phyloP scores from a whole-genome alignment of 2,888 invertebrate species.

The Mesochorus sp. region DNA sequence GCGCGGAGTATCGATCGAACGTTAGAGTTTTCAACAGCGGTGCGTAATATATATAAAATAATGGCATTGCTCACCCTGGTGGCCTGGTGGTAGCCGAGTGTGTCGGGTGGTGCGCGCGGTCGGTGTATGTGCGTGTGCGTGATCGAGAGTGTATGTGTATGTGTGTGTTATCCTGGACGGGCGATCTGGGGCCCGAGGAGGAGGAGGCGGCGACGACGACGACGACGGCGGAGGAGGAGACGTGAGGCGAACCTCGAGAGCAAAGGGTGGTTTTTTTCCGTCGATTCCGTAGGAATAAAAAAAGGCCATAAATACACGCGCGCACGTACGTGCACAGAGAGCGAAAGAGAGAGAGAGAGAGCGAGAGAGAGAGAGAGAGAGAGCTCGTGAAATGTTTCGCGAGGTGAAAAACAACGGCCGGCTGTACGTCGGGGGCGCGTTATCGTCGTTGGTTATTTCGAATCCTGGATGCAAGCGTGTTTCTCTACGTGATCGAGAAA shows the following conservation, averaged over 20 bases:
- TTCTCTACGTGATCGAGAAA: constrained; percentile 29
- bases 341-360: neutral
- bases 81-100: constrained; percentile 49
- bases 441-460: constrained; percentile 9
- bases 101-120: constrained; percentile 50
- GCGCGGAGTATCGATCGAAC: constrained; percentile 49
- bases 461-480: constrained; percentile 44
- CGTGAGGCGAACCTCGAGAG: too few species aligned
- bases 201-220: neutral
- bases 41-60: constrained; percentile 36
- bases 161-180: constrained; percentile 43
- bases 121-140: constrained; percentile 13
- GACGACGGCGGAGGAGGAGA: too few species aligned
- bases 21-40: constrained; percentile 15
- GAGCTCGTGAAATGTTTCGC: constrained; percentile 50
- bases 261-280: too few species aligned
- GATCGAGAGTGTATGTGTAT: too few species aligned
- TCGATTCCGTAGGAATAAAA: too few species aligned
- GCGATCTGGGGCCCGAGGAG: constrained; percentile 14
- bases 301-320: neutral
- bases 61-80: constrained; percentile 36
- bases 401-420: constrained; percentile 49
- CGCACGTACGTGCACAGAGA: neutral
- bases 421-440: constrained; percentile 47
- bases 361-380: neutral